Evolutionary conservation across 1,140 invertebrate genomes (phyloP).

Genomic region (Drosophila pachea): DNA sequence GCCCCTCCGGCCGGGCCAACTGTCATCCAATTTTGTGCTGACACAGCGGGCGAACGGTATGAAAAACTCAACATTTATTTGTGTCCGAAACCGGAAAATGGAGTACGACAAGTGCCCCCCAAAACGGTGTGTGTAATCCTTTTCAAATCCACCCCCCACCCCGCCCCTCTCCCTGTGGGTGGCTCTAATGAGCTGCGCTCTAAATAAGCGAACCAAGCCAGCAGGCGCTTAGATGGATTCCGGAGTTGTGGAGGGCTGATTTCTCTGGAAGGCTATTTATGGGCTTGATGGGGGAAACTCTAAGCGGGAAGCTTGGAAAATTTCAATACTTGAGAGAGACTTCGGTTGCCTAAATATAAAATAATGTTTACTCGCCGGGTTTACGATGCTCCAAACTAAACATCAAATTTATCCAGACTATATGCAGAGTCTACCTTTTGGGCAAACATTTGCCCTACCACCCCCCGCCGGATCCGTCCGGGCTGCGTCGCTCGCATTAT

Average conservation of each 20-base stretch:
- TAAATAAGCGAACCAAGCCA: slow-evolving; percentile 38
- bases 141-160: slow-evolving; percentile 35
- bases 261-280: too few relatives aligned
- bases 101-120: slow-evolving; percentile 42
- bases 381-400: slow-evolving; percentile 4
- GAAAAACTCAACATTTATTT: slow-evolving; percentile 62
- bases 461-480: slow-evolving; percentile 8
- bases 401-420: slow-evolving; percentile 8
- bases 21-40: slow-evolving; percentile 58
- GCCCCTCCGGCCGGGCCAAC: slow-evolving; percentile 7
- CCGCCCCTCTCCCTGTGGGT: neutral
- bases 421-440: slow-evolving; percentile 1
- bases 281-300: neutral
- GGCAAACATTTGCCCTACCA: neutral
- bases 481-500: slow-evolving; percentile 48
- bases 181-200: slow-evolving; percentile 55
- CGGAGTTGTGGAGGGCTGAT: neutral
- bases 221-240: slow-evolving; percentile 10
- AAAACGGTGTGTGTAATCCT: slow-evolving; percentile 1
- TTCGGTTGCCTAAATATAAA: neutral
- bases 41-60: slow-evolving; percentile 55
- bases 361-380: neutral
- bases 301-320: neutral
- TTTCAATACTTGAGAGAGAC: neutral
- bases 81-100: slow-evolving; percentile 57